phyloP scores from a whole-genome alignment of 2,113 vertebrate genomes.

The Antennarius striatus region DNA sequence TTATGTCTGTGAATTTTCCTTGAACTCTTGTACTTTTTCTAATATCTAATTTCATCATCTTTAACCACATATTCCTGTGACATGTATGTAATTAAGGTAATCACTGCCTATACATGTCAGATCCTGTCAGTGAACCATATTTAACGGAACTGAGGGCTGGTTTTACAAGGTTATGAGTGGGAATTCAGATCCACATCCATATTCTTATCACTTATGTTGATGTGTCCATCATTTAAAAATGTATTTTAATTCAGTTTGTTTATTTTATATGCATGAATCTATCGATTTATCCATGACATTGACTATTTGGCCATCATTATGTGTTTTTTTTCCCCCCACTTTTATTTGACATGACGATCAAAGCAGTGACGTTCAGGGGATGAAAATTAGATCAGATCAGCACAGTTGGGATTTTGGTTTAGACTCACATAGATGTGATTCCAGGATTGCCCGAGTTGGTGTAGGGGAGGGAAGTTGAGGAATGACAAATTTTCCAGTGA shows the following conservation, averaged over 20 bases:
- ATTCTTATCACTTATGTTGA: too few relatives aligned
- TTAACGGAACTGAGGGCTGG: conserved; percentile 2
- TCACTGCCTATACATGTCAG: neutral
- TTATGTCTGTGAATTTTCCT: neutral
- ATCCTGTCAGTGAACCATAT: conserved; percentile 5
- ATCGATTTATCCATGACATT: too few relatives aligned
- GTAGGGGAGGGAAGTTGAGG: conserved; percentile 44
- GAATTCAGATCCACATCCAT: neutral
- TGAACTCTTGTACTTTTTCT: neutral
- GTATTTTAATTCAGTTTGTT: too few relatives aligned
- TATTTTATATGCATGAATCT: too few relatives aligned
- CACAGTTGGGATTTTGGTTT: conserved; percentile 19
- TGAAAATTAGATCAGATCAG: conserved; percentile 12
- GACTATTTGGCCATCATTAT: too few relatives aligned
- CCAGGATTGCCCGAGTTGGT: neutral
- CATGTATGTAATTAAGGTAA: conserved; percentile 11
- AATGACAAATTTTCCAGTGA: conserved; percentile 46
- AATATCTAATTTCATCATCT: neutral
- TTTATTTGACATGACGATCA: neutral
- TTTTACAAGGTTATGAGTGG: neutral
- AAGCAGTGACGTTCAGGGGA: neutral
- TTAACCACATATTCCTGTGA: neutral
- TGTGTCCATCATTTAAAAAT: too few relatives aligned
- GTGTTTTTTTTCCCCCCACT: too few relatives aligned
- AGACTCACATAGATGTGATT: neutral